A percentile compares a stretch with the other conserved stretches of the same genome.
Evolutionary conservation across 1,140 invertebrate genomes (phyloP).

Genomic region (Sitobion miscanthi): DNA sequence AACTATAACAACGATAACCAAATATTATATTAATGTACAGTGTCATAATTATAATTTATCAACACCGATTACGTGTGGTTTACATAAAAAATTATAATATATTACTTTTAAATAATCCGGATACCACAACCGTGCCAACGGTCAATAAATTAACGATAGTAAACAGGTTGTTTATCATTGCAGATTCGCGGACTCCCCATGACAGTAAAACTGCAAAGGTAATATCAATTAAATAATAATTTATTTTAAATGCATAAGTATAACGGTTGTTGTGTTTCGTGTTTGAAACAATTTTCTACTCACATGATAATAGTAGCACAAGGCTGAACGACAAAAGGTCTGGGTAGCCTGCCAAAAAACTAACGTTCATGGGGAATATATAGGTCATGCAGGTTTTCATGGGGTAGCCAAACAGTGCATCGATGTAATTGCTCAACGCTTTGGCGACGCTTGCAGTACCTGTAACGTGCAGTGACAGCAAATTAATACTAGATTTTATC

Average conservation of each 20-base stretch:
- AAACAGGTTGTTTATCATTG: slow-evolving; percentile 88
- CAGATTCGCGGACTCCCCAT: slow-evolving; percentile 87
- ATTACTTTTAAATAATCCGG: slow-evolving; percentile 80
- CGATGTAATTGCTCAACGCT: slow-evolving; percentile 76
- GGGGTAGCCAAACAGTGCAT: slow-evolving; percentile 69
- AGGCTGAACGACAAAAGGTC: slow-evolving; percentile 72
- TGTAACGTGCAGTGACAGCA: slow-evolving; percentile 60
- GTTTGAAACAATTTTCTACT: slow-evolving; percentile 52
- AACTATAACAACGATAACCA: slow-evolving; percentile 61
- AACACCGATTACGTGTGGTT: accelerated
- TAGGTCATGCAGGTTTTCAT: slow-evolving; percentile 70
- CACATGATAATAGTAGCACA: slow-evolving; percentile 68
- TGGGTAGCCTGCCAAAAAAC: slow-evolving; percentile 70
- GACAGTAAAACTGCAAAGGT: slow-evolving; percentile 71
- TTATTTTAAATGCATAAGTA: background rate
- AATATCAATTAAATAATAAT: background rate
- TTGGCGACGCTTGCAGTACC: slow-evolving; percentile 77
- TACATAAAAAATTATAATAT: background rate
- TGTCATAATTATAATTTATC: background rate
- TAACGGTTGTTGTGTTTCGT: background rate
- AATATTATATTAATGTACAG: background rate
- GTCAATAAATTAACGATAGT: slow-evolving; percentile 85
- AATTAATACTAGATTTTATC: background rate
- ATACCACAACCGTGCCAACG: slow-evolving; percentile 80
- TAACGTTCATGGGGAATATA: slow-evolving; percentile 67